Conservation (phyloP, 2,797 vertebrate genomes). For the Picus viridis region DNA sequence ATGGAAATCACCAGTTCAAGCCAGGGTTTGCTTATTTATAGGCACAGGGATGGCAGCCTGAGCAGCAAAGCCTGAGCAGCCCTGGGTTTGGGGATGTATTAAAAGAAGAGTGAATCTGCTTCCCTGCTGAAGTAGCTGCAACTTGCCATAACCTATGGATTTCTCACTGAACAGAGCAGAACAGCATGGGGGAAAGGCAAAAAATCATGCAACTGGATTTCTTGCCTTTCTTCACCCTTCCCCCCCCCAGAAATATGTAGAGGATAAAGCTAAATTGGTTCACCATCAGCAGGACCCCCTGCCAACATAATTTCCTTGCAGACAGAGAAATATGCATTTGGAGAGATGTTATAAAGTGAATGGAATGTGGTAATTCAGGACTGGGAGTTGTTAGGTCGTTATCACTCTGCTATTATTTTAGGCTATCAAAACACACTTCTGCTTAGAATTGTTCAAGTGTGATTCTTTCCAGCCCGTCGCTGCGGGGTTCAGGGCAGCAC, state of each 20-base stretch:
- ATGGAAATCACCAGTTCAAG: not conserved
- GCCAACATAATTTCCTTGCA: not conserved
- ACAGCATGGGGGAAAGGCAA: not conserved
- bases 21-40: not conserved
- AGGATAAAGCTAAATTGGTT: not conserved
- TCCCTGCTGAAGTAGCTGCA: not conserved
- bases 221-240: accelerated
- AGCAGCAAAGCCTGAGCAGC: not conserved
- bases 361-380: not conserved
- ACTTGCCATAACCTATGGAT: not conserved
- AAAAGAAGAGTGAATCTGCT: not conserved
- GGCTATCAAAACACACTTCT: not conserved
- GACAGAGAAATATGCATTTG: not conserved
- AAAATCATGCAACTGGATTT: not conserved
- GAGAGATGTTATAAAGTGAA: not conserved
- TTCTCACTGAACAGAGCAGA: not conserved
- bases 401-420: accelerated
- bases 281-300: not conserved
- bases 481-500: no score
- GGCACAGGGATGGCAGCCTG: not conserved
- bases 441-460: not conserved
- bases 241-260: accelerated
- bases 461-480: not conserved
- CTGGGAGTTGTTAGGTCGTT: not conserved
- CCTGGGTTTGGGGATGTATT: constrained; percentile 2